Evolutionary conservation across 2,797 vertebrate genomes (phyloP).

Genomic region (Apogon talboti): DNA sequence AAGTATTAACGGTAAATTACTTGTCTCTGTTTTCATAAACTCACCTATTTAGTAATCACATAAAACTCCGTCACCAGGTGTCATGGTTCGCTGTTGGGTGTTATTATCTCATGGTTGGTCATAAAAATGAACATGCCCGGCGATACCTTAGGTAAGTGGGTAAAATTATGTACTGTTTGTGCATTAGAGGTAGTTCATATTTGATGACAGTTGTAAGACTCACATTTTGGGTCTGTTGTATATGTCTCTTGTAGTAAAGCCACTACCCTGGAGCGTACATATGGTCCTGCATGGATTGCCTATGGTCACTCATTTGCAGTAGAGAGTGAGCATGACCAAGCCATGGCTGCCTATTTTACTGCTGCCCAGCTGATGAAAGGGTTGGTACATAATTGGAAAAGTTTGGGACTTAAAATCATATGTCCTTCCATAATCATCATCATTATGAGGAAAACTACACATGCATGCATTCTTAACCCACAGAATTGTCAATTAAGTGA

Average conservation of each 20-base stretch:
- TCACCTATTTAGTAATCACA: conserved; percentile 2
- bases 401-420: too few relatives aligned
- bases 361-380: conserved; percentile 99
- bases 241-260: conserved; percentile 88
- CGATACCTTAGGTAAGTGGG: conserved; percentile 92
- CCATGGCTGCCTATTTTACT: conserved; percentile 99
- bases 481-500: too few relatives aligned
- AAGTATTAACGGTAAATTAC: conserved; percentile 71
- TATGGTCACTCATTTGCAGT: conserved; percentile 98
- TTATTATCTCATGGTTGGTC: conserved; percentile 99
- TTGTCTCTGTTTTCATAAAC: not conserved
- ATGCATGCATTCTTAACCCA: too few relatives aligned
- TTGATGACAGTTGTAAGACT: not conserved
- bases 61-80: conserved; percentile 65
- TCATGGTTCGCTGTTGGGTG: conserved; percentile 98
- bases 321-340: conserved; percentile 98
- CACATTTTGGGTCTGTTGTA: not conserved
- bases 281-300: conserved; percentile 97
- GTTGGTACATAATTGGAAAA: conserved; percentile 72
- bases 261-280: conserved; percentile 95
- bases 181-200: not conserved
- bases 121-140: conserved; percentile 97
- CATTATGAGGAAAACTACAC: too few relatives aligned
- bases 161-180: conserved; percentile 8
- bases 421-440: too few relatives aligned